Base-by-base conservation (phyloP, 2,888 invertebrate genomes). In the Hemaris fuciformis region DNA sequence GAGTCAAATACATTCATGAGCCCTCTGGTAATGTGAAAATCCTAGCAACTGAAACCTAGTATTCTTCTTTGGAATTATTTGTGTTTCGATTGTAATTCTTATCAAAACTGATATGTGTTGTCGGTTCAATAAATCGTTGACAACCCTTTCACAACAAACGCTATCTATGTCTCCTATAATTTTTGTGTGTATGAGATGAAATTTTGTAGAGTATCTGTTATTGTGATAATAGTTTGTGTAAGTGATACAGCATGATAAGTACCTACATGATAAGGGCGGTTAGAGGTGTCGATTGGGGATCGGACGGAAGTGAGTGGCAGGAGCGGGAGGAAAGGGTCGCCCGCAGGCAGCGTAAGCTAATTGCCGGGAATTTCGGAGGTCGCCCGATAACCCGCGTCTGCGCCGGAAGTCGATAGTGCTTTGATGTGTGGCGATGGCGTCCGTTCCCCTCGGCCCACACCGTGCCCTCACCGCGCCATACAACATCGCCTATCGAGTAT, bases 301-400 rank as follows among this genome's bases (percentile, higher is more conserved):
- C 72, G 75, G 75, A 71, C 80, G 80, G 80, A 80, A 79, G 79
- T 73, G 76, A 75, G 73, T 69, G 72, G 69, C 77, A 74, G 79
- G 72, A 72, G 78, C 76, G 78, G 81, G 77, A 78, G 76, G 80
- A 76, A 79, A 80, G 81, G 80, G 81, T 77, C 77, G 79, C 53
- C 18, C 53, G 53, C 53, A 53, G 53, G 74, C 80, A 79, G 76
- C 78, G 76, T 77, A 77, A 77, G 81, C 79, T 85, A 89, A 89
- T 89, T 90, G 89, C 84, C 84, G 83, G 87, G 87, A 87, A 81
- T 90, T 90, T 88, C 85, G 89, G 88, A 87, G 90, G 88, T 87
- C 89, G 86, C 83, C 82, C 84, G 90, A 91, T 91, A 90, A 89
- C 89, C 86, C 87, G 81, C 81, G 83, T 75, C 81, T 80, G 74